These are phyloP conservation scores for Drosophila littoralis DNA, from an alignment of 1,140 invertebrate species.

Conservation along the genomic window DNA sequence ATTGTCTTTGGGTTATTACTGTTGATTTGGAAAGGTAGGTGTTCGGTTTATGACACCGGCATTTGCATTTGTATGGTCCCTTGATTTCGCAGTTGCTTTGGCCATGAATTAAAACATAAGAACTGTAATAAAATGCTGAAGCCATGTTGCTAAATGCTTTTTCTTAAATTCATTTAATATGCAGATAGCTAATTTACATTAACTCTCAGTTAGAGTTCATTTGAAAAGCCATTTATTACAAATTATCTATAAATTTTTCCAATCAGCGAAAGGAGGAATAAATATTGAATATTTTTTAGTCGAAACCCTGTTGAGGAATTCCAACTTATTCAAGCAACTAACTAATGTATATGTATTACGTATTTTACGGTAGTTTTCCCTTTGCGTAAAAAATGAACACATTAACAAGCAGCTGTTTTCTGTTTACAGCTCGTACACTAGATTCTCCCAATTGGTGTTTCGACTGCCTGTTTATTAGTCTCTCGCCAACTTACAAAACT, in stretches of 20 bases:
- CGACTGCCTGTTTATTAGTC: neutral
- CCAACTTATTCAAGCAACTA: no score
- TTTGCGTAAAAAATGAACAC: neutral
- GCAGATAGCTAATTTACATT: neutral
- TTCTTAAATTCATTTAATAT: neutral
- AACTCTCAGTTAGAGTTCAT: neutral
- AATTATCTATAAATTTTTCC: no score
- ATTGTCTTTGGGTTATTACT: slow-evolving; percentile 48
- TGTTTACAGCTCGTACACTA: slow-evolving; percentile 59
- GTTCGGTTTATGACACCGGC: slow-evolving; percentile 40
- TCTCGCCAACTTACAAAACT: slow-evolving; percentile 1
- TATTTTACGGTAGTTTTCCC: neutral
- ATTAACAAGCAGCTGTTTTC: slow-evolving; percentile 64
- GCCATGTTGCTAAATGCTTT: neutral
- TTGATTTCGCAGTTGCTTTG: slow-evolving; percentile 8
- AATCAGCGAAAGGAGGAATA: no score
- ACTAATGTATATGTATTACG: no score
- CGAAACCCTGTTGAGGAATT: no score
- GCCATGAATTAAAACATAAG: slow-evolving; percentile 10
- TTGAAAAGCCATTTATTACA: neutral
- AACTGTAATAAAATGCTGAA: slow-evolving; percentile 17
- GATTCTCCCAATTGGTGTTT: neutral
- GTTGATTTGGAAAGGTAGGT: slow-evolving; percentile 29
- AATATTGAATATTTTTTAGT: no score
- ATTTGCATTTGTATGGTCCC: slow-evolving; percentile 36